phyloP scores from a whole-genome alignment of 2,113 vertebrate species.

The Siniperca chuatsi region DNA sequence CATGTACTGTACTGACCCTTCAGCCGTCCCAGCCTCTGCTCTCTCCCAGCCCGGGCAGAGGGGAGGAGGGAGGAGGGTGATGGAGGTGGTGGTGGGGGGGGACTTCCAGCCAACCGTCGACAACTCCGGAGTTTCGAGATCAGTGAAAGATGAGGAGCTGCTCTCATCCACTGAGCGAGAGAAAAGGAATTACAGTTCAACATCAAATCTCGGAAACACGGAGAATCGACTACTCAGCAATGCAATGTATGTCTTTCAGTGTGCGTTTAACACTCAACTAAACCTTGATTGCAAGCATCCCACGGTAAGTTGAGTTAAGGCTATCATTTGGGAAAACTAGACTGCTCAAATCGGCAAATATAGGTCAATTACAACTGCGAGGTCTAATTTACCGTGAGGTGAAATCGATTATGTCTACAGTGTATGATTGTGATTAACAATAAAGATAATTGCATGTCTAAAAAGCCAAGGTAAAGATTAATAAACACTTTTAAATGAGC shows the following conservation, averaged over 20 bases:
- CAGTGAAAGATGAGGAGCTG: slow-evolving; percentile 61
- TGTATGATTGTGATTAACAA: background rate
- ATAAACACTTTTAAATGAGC: background rate
- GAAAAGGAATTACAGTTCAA: background rate
- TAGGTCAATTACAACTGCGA: background rate
- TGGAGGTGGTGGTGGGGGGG: slow-evolving; percentile 36
- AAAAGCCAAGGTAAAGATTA: background rate
- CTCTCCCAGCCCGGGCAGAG: slow-evolving; percentile 9
- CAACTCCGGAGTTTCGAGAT: slow-evolving; percentile 38
- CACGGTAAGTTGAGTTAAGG: slow-evolving; percentile 48
- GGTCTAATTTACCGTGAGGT: background rate
- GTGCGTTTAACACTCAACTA: background rate
- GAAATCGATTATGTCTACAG: background rate
- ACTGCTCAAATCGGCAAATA: background rate
- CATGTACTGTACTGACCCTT: background rate
- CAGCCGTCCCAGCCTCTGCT: background rate
- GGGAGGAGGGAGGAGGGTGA: background rate
- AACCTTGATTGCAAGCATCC: slow-evolving; percentile 21
- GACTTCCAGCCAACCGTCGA: slow-evolving; percentile 59
- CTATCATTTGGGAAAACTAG: background rate
- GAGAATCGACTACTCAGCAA: background rate
- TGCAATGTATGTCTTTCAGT: slow-evolving; percentile 25
- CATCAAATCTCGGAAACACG: background rate
- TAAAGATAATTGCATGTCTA: background rate
- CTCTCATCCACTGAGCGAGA: background rate